A percentile compares a stretch with the other conserved stretches of the same genome.
Conservation (phyloP, 2,113 vertebrate species). For the Nothoprocta pentlandii region DNA sequence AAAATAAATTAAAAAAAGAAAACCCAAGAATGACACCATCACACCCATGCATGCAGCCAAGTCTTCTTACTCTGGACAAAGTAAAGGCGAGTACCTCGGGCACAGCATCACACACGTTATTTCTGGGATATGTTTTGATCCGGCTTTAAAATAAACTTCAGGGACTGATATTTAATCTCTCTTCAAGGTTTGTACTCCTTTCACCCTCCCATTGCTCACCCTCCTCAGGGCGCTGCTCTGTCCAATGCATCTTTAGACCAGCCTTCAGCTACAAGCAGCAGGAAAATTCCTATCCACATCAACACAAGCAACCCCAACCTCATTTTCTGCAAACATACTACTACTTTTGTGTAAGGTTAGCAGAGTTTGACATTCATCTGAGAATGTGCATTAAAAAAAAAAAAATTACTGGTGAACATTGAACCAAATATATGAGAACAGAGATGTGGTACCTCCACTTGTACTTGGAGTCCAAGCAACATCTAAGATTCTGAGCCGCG, state of each 20-base stretch:
- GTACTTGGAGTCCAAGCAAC: neutral
- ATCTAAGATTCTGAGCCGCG: neutral
- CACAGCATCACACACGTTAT: neutral
- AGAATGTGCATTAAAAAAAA: neutral
- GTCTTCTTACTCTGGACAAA: neutral
- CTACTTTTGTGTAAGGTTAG: neutral
- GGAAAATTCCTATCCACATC: neutral
- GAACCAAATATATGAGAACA: neutral
- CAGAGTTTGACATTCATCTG: neutral
- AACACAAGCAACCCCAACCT: neutral
- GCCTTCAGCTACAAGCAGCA: neutral
- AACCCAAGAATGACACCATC: neutral
- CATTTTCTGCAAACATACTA: neutral
- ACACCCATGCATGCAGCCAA: neutral
- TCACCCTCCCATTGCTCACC: neutral
- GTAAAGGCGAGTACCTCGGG: neutral
- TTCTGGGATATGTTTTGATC: neutral
- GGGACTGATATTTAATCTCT: neutral
- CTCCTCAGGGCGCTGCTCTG: neutral
- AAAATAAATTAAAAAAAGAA: neutral
- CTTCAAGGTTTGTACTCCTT: neutral
- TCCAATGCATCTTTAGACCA: neutral
- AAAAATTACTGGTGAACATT: neutral
- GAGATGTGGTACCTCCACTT: neutral
- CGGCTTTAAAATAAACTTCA: slow-evolving; percentile 25